A percentile compares a stretch with the other conserved stretches of the same genome.
phyloP scores from a whole-genome alignment of 2,113 vertebrate species.

The Calypte anna region DNA sequence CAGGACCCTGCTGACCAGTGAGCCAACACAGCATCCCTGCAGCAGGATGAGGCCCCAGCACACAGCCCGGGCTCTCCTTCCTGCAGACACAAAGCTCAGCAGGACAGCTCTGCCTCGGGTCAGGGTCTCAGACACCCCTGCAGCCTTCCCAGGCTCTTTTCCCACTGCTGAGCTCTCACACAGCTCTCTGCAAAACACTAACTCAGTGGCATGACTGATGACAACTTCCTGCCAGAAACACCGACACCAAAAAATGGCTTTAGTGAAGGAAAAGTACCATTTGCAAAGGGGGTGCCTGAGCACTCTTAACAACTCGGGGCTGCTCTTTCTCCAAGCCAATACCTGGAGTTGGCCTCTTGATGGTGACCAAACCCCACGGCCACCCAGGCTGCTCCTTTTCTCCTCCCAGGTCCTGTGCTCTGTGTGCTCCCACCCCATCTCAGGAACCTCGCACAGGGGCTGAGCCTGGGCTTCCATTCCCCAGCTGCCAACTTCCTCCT shows the following conservation, averaged over 20 bases:
- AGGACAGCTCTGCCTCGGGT: background rate
- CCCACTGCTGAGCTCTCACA: background rate
- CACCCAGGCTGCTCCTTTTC: background rate
- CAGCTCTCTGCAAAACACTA: background rate
- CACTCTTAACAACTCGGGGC: background rate
- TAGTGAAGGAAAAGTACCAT: background rate
- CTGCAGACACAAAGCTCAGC: accelerated
- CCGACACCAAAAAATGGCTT: background rate
- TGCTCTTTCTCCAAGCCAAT: background rate
- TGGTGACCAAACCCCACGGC: background rate
- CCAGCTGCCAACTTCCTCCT: background rate
- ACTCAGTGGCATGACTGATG: background rate
- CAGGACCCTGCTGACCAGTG: background rate
- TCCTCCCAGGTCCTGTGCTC: background rate
- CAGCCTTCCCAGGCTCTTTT: background rate
- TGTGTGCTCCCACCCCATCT: background rate
- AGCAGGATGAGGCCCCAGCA: background rate
- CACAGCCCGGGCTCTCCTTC: accelerated
- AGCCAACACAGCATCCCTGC: accelerated
- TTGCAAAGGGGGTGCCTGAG: background rate
- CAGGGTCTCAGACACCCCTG: accelerated
- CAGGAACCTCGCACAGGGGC: background rate
- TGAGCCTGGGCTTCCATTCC: background rate
- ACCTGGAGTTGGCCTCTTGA: background rate
- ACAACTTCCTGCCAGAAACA: background rate